Conservation (phyloP, 2,113 vertebrate genomes). For the Corythornis vintsioides region DNA sequence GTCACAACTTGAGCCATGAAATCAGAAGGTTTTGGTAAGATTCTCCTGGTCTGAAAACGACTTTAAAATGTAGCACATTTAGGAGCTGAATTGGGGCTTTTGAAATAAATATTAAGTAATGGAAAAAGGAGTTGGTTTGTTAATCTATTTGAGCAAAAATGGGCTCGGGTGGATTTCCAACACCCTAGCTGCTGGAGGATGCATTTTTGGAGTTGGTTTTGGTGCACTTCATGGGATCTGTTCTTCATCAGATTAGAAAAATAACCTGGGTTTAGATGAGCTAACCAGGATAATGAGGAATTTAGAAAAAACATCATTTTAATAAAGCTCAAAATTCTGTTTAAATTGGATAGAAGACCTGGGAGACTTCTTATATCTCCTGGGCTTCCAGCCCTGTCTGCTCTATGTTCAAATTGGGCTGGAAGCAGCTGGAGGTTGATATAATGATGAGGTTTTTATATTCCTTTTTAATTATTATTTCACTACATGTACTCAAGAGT, state of each 20-base stretch:
- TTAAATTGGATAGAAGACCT: neutral
- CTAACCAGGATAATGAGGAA: neutral
- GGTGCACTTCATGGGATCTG: neutral
- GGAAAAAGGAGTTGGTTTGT: neutral
- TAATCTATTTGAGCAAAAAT: neutral
- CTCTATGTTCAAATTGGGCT: neutral
- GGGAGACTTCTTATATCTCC: neutral
- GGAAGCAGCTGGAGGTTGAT: neutral
- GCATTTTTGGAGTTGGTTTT: neutral
- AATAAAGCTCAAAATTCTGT: neutral
- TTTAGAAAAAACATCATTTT: neutral
- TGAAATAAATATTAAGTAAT: neutral
- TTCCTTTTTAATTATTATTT: neutral
- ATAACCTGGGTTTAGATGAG: neutral
- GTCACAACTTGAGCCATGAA: neutral
- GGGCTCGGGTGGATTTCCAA: neutral
- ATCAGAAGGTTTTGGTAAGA: neutral
- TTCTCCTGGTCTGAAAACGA: neutral
- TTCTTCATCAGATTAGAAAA: neutral
- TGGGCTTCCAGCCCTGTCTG: neutral
- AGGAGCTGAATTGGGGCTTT: neutral
- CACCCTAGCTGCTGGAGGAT: neutral
- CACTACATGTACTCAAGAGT: neutral
- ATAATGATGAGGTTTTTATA: neutral
- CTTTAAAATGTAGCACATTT: rapidly evolving